Base-by-base conservation (phyloP, 2,888 invertebrate genomes). In the Lysandra bellargus region DNA sequence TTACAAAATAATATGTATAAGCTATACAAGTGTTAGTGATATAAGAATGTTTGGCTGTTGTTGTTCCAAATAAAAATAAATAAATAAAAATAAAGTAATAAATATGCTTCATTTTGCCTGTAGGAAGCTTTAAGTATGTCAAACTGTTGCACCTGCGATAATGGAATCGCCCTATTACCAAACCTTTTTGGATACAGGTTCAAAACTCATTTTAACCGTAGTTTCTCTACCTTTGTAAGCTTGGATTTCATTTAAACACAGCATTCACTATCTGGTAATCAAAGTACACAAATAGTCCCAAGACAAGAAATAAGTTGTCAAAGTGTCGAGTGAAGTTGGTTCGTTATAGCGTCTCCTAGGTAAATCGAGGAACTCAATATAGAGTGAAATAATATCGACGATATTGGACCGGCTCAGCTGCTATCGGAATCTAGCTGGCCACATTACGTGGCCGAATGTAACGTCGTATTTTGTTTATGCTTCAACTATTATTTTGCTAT, bases 261-360 rank as follows among this genome's bases (percentile, higher is more conserved):
- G 86, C 84, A 85, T 86, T 85, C 84, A 85, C 86, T 88, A 85
- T 87, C 85, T 86, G 88, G 90, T 89, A 91, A 92, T 91, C 91
- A 89, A 87, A 87, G 86, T 87, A 91, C 88, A 91, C 88, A 91
- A 92, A 90, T 89, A 85, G 89, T 90, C 89, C 85, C 85, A 84
- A 89, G 89, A 92, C 93, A 92, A 93, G 94, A 93, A 94, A 93
- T 93, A 93, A 94, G 93, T 93, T 94, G 93, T 93, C 93, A 92
- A 93, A 94, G 92, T 92, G 92, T 92, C 92, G 87, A 87, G 87
- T 88, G 88, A 93, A 93, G 92, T 94, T 94, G 87, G 86, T 90
- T 92, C 85, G 91, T 90, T 91, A 37, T 37, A 91, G 88, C 90
- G 88, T 88, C 91, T 91, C 90, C 90, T 91, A 93, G 91, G 92